Base-by-base conservation (phyloP, 2,113 vertebrate species). In the Morone chrysops region DNA sequence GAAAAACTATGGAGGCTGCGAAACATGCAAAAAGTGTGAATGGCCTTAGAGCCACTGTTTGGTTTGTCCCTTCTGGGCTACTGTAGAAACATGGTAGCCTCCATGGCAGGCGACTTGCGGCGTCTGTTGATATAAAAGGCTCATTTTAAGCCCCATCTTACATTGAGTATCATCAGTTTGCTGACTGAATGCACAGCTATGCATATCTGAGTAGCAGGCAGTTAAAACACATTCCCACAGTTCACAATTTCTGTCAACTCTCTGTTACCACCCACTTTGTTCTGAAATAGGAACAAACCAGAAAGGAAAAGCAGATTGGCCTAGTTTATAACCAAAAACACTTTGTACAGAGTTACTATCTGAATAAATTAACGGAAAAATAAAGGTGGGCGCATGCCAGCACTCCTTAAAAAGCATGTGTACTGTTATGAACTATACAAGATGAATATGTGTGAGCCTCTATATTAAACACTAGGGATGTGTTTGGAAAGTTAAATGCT, bases 201-300 rank as follows among this genome's bases (percentile, higher is more conserved):
- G 41, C 68, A 54, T 22, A 68, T 74, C 62, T 47, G 62, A 51
- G 73, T 8, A 56, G 56, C 74, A 75, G 43, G 66, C 25, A 62
- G 59, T n/a, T 31, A 14, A 25, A 41, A 22, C 31, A 41, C 38
- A 45, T 68, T 62, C 63, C 47, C 45, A 48, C 68, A 40, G 25
- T 73, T 83, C 38, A 69, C 47, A 16, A 16, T 63, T 71, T 57
- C 70, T 62, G 54, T 80, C 79, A 83, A 71, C 72, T 76, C 62
- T 80, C 13, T 76, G 76, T 78, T 56, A 76, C 54, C 75, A 57
- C 68, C 71, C 68, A 75, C 79, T 80, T 70, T 76, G 38, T 79
- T 79, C 80, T 69, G 81, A 81, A 86, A 79, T 53, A 70, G 57
- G 67, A 83, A 79, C 65, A 76, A 79, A 84, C 20, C 40, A 56